Conservation (phyloP, 2,113 vertebrate genomes). For the Dicrurus megarhynchus region DNA sequence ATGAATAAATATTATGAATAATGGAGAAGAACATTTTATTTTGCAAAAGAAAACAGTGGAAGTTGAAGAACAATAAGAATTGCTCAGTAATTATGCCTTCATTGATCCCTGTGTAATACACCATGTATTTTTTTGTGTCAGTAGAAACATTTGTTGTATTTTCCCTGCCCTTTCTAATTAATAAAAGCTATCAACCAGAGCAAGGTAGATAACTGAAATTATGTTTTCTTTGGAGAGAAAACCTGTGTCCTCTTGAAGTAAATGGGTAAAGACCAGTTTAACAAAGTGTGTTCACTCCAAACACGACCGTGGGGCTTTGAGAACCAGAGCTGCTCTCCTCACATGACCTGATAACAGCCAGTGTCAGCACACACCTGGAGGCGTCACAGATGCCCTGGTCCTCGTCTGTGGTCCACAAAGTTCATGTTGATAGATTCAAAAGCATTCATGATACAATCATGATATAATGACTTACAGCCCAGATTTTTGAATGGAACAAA, state of each 20-base stretch:
- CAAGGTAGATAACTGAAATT: neutral
- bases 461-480: neutral
- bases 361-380: neutral
- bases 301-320: rapidly evolving
- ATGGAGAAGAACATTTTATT: neutral
- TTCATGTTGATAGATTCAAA: neutral
- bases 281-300: neutral
- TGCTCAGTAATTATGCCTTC: neutral
- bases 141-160: neutral
- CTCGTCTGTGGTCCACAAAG: neutral
- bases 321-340: neutral
- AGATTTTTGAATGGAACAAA: neutral
- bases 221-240: neutral
- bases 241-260: neutral
- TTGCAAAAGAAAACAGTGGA: neutral
- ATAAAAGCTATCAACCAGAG: neutral
- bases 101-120: neutral
- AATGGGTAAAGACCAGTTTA: neutral
- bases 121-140: neutral
- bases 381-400: neutral
- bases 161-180: neutral
- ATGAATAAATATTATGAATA: neutral
- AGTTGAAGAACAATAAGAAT: neutral
- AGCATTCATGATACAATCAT: neutral
- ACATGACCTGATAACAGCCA: rapidly evolving